Percentiles rank a stretch among this genome's conserved stretches.
phyloP scores from a whole-genome alignment of 2,888 invertebrate genomes.

The Diogma glabrata region DNA sequence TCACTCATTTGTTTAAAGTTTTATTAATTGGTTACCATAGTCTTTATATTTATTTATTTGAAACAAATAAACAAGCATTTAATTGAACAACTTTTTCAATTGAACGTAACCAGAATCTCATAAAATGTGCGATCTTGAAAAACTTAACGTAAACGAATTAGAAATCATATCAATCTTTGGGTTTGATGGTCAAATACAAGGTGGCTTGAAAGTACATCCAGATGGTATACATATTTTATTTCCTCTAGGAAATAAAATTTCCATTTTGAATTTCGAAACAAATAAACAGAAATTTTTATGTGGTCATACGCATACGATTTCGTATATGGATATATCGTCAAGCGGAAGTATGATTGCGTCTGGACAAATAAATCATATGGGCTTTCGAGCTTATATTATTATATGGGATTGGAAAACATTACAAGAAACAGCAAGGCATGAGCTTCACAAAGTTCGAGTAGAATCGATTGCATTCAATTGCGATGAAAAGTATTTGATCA shows the following conservation, averaged over 20 bases:
- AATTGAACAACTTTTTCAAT: too few relatives aligned
- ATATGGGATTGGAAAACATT: conserved; percentile 72
- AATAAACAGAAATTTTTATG: conserved; percentile 63
- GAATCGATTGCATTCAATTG: conserved; percentile 74
- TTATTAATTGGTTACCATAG: too few relatives aligned
- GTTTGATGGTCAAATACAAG: conserved; percentile 53
- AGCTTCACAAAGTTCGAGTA: conserved; percentile 76
- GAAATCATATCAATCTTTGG: conserved; percentile 62
- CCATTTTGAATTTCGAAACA: conserved; percentile 53
- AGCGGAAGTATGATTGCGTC: conserved; percentile 74
- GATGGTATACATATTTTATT: conserved; percentile 58
- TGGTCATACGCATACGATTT: conserved; percentile 70
- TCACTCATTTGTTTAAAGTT: too few relatives aligned
- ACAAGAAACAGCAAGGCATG: conserved; percentile 53
- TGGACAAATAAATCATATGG: conserved; percentile 83
- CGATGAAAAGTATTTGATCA: conserved; percentile 69
- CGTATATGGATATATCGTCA: conserved; percentile 63
- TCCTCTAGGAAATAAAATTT: conserved; percentile 68
- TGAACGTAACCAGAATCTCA: too few relatives aligned
- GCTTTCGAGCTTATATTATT: conserved; percentile 76
- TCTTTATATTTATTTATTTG: too few relatives aligned
- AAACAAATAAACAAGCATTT: too few relatives aligned
- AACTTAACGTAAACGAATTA: conserved; percentile 46
- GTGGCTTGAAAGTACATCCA: conserved; percentile 61
- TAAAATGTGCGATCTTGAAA: conserved; percentile 20